Base-by-base conservation (phyloP, 53 echinoderm and acorn worm genomes). In the Hippasteria phrygiana region DNA sequence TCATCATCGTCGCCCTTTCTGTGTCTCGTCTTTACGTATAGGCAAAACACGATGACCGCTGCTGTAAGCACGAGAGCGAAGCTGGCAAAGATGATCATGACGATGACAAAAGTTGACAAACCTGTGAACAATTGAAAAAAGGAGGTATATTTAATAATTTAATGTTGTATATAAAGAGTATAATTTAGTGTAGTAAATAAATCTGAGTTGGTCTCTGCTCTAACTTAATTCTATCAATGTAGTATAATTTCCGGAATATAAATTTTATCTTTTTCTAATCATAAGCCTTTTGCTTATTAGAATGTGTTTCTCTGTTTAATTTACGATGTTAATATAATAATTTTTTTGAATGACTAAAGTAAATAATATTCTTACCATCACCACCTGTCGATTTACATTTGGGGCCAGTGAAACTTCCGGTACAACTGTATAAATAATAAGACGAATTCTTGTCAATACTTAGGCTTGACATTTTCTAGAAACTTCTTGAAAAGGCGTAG, bases 101-200 rank as follows among this genome's bases (percentile, higher is more conserved):
- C 71, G 70, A 71, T 71, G 70, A 85, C 38, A 46, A 71, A 13
- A 35, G 50, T 14, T 18, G 73, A 73, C 43, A 73, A 26, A 73
- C 42, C 73, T 73, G 43, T 14, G 48, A 10, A 10, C 14, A 14
- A 48, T n/a, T n/a, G n/a, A n/a, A 24, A 3, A 24, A 17, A 22
- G 8, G 1, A 59, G 20, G 20, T 16, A 24, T 1, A 22, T 59
- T 17, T 24, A 8, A 24, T 17, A 24, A 26, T 7, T 59, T 1
- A 3, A 59, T n/a, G n/a, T n/a, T n/a, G n/a, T n/a, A n/a, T n/a
- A n/a, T n/a, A n/a, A n/a, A n/a, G n/a, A n/a, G n/a, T n/a, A n/a
- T n/a, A n/a, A n/a, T n/a, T n/a, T n/a, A n/a, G n/a, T n/a, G n/a
- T n/a, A n/a, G n/a, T n/a, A n/a, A n/a, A n/a, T n/a, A n/a, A n/a